A percentile compares a stretch with the other conserved stretches of the same genome.
Conservation (phyloP, 2,113 vertebrate genomes). For the Upupa epops region DNA sequence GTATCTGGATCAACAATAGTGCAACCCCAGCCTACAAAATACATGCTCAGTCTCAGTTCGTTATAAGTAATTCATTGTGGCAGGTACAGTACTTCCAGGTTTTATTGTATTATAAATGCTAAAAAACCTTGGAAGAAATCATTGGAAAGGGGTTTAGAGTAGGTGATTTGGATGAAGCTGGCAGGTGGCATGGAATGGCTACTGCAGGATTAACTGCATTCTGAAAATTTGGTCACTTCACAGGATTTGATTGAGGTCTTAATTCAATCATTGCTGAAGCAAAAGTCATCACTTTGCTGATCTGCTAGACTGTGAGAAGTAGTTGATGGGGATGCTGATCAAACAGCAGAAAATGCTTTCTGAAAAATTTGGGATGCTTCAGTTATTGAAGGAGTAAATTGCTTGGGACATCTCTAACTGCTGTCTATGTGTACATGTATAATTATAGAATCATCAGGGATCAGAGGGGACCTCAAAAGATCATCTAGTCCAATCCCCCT, state of each 20-base stretch:
- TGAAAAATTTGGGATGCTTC: not conserved
- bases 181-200: not conserved
- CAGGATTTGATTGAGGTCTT: not conserved
- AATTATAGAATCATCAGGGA: no score
- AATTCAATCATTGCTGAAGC: conserved; percentile 15
- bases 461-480: no score
- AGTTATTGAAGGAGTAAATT: not conserved
- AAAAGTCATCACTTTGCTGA: not conserved
- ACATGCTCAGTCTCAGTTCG: not conserved
- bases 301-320: not conserved
- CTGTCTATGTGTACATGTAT: not conserved
- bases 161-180: conserved; percentile 52
- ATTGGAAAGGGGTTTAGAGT: conserved; percentile 39
- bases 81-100: not conserved
- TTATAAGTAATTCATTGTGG: not conserved
- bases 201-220: conserved; percentile 26
- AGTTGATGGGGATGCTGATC: not conserved
- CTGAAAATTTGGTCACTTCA: conserved; percentile 27
- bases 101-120: conserved; percentile 54
- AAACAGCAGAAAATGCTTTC: not conserved
- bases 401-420: conserved; percentile 7
- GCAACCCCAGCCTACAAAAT: not conserved
- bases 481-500: no score
- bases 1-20: not conserved
- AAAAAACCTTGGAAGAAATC: conserved; percentile 41